These are phyloP conservation scores for Cercopithecus mona DNA, from an alignment of 2,113 vertebrate species.

Conservation along the genomic window DNA sequence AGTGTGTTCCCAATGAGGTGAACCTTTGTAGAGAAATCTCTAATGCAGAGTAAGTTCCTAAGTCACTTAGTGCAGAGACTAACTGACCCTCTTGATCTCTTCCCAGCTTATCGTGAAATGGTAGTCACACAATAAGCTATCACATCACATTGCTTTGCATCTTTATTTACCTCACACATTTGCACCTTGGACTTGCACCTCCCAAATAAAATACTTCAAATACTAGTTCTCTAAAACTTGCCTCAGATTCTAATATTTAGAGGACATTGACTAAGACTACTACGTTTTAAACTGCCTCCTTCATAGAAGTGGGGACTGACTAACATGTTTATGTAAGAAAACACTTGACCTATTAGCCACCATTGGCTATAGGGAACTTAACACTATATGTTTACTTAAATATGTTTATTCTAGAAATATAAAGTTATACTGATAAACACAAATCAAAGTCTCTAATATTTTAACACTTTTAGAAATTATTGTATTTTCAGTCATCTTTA, in stretches of 20 bases:
- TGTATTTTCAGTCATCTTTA: not conserved
- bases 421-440: not conserved
- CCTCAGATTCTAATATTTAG: not conserved
- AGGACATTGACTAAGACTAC: not conserved
- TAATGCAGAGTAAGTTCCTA: not conserved
- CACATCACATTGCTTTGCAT: not conserved
- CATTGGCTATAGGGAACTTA: not conserved
- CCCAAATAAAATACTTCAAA: not conserved
- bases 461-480: not conserved
- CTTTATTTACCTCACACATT: not conserved
- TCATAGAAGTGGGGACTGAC: not conserved
- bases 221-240: not conserved
- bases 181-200: not conserved
- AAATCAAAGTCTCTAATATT: not conserved
- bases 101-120: not conserved
- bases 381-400: not conserved
- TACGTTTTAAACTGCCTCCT: not conserved
- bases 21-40: not conserved
- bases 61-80: not conserved
- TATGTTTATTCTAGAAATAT: not conserved
- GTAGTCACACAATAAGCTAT: not conserved
- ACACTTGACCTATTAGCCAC: not conserved
- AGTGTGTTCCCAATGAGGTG: not conserved
- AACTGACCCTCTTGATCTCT: not conserved
- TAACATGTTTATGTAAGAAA: not conserved